Evolutionary conservation across 2,888 invertebrate genomes (phyloP).

Genomic region (Tipula confusa): DNA sequence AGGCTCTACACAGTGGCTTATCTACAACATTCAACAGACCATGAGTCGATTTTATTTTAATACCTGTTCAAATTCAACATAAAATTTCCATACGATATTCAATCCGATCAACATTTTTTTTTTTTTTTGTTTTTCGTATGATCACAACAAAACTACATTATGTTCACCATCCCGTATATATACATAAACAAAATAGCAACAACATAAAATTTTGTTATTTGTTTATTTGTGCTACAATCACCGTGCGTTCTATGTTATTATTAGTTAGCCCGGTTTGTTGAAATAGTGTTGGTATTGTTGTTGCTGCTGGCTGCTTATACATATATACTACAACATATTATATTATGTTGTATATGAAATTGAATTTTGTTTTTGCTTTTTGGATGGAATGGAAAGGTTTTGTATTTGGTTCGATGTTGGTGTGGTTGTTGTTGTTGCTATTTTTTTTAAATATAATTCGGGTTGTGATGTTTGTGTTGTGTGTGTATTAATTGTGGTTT

Average conservation of each 20-base stretch:
- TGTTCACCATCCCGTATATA: neutral
- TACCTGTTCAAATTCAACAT: no score
- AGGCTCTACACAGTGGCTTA: no score
- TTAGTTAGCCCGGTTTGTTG: neutral
- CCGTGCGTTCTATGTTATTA: neutral
- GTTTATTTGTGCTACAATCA: neutral
- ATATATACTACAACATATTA: neutral
- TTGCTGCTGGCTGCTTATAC: neutral
- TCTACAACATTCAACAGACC: no score
- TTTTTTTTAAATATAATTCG: no score
- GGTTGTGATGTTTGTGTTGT: neutral
- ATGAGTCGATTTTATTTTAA: no score
- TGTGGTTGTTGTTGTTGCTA: neutral
- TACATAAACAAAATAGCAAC: neutral
- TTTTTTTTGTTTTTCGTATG: no score
- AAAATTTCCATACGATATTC: neutral
- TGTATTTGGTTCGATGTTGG: neutral
- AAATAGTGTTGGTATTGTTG: neutral
- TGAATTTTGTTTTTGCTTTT: neutral
- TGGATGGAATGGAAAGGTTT: constrained; percentile 20
- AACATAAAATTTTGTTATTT: neutral
- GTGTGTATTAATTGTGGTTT: neutral
- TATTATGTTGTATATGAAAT: neutral
- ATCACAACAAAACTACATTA: neutral
- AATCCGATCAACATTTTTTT: no score